A percentile compares a stretch with the other conserved stretches of the same genome.
phyloP scores from a whole-genome alignment of 2,888 invertebrate genomes.

The Drosophila subsilvestris region DNA sequence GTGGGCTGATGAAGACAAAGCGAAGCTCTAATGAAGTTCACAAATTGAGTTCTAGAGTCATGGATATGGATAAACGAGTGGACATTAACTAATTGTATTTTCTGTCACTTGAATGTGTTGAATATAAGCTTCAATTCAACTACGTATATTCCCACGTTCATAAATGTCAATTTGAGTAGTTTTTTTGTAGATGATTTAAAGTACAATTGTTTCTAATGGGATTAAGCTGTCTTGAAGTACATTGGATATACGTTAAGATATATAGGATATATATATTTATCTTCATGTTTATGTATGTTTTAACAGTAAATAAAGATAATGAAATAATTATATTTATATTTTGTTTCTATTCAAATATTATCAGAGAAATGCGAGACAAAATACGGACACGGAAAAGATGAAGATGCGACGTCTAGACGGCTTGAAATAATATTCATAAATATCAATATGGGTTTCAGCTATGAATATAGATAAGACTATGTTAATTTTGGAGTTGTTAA shows the following conservation, averaged over 20 bases:
- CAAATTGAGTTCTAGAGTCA: conserved; percentile 7
- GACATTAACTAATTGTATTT: neutral
- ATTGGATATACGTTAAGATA: neutral
- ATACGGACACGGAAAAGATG: neutral
- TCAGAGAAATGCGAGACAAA: too few species aligned
- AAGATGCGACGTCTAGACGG: neutral
- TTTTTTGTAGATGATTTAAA: neutral
- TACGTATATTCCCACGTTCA: neutral
- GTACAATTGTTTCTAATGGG: neutral
- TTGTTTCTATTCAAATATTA: too few species aligned
- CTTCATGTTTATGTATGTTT: neutral
- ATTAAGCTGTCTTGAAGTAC: neutral
- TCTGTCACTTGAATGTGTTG: neutral
- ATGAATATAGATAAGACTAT: neutral
- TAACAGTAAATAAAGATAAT: neutral
- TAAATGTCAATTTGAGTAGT: neutral
- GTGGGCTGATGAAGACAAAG: conserved; percentile 41
- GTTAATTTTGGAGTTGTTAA: neutral
- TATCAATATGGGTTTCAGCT: neutral
- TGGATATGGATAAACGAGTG: neutral
- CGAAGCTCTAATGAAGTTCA: conserved; percentile 27
- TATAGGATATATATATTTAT: neutral
- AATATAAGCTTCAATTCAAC: neutral
- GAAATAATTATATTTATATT: neutral
- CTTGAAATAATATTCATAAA: neutral